These are phyloP conservation scores for Dipus sagitta DNA, from an alignment of 2,797 vertebrate genomes.

Conservation along the genomic window DNA sequence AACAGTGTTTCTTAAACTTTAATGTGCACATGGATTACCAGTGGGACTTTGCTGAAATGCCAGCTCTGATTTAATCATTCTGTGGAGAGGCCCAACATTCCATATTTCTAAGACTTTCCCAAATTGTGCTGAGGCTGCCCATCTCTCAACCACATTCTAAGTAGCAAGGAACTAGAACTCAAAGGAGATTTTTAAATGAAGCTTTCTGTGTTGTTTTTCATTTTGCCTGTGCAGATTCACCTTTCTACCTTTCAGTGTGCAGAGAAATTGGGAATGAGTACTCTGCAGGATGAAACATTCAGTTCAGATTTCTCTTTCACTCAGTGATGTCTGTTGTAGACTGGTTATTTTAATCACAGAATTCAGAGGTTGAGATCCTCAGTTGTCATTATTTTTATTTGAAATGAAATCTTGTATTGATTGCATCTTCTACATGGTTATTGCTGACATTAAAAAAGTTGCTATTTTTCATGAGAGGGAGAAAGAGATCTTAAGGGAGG, in stretches of 20 bases:
- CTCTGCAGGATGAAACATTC: too few species aligned
- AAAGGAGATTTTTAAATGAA: neutral
- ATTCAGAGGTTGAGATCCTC: too few species aligned
- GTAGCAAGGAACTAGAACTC: neutral
- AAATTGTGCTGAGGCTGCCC: neutral
- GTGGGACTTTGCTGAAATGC: constrained; percentile 21
- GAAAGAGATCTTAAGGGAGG: too few species aligned
- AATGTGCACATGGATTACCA: neutral
- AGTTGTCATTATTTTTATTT: too few species aligned
- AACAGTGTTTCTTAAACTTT: constrained; percentile 56
- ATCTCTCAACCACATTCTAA: constrained; percentile 12
- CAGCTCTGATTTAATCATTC: constrained; percentile 16
- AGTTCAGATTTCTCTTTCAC: too few species aligned
- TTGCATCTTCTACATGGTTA: too few species aligned
- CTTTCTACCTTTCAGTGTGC: neutral
- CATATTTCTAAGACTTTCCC: neutral
- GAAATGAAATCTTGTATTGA: too few species aligned
- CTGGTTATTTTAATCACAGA: too few species aligned
- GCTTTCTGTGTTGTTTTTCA: neutral
- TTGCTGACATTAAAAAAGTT: too few species aligned
- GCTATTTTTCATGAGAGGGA: too few species aligned
- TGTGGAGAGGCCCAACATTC: neutral
- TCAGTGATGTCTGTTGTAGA: too few species aligned
- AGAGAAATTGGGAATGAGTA: neutral
- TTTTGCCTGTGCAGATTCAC: neutral